Base-by-base conservation (phyloP, 2,888 invertebrate species). In the Cetonia aurata region DNA sequence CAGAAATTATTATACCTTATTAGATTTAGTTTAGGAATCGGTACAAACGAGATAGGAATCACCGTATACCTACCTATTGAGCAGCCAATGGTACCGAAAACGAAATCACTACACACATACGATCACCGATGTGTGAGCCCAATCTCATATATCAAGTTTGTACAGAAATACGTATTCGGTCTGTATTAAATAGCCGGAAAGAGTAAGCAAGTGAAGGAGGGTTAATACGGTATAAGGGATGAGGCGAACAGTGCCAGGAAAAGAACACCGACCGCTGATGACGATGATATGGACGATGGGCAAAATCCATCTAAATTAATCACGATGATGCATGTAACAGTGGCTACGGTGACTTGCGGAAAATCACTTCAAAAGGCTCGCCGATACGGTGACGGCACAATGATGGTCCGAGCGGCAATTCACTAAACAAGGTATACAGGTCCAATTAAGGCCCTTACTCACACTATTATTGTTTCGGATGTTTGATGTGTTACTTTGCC, bases 311-410 rank as follows among this genome's bases (percentile, higher is more conserved):
- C 67, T 78, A 79, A 81, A 81, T 81, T 80, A 81, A 82, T 81
- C 79, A 80, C 78, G 79, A 81, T 80, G 80, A 79, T 77, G 80
- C 79, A 80, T 78, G 78, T 80, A 79, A 79, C 75, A 74, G 75
- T 76, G 75, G 74, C 74, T 71, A 67, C 69, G 72, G 66, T 77
- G 76, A 77, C 76, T 75, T 71, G 75, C 76, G 73, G 62, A 62
- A 62, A 62, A 62, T 69, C 69, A 74, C 72, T 76, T 79, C 77
- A 79, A 78, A 80, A 72, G 67, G 67, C 62, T 77, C 78, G 79
- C 69, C 72, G 66, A 55, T 42, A 74, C 72, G 57, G 68, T 67
- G 70, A 41, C 41, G 72, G 59, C 67, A 62, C 62, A 62, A 62
- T 62, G 25, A 25, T 25, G 33, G 48, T 25, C 62, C 48, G 10